Conservation (phyloP, 2,888 invertebrate genomes). For the Ypsolopha scabrella region DNA sequence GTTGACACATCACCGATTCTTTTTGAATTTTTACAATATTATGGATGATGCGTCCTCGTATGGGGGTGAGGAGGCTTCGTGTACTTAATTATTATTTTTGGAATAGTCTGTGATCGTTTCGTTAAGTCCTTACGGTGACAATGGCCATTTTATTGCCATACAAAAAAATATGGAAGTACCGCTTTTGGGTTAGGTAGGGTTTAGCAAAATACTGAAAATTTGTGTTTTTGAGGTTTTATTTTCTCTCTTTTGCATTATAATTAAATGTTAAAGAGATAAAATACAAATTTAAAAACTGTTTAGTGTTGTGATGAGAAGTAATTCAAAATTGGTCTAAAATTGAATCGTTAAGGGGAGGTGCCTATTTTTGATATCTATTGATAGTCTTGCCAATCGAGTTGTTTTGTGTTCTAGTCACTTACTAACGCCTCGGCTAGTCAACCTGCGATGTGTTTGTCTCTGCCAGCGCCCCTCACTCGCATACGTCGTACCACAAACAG, state of each 20-base stretch:
- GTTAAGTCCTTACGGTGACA: neutral
- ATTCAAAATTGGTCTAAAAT: too few species aligned
- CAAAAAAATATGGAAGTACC: too few species aligned
- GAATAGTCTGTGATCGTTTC: constrained; percentile 30
- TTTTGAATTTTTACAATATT: neutral
- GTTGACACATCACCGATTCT: neutral
- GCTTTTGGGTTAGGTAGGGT: too few species aligned
- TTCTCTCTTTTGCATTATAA: too few species aligned
- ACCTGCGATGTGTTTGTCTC: constrained; percentile 14
- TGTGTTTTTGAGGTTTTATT: too few species aligned
- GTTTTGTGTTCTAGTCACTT: constrained; percentile 65
- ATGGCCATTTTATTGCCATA: constrained; percentile 33
- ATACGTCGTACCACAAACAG: neutral
- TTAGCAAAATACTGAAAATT: too few species aligned
- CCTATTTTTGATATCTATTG: constrained; percentile 13
- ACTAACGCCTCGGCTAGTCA: constrained; percentile 64
- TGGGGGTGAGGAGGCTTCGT: constrained; percentile 8
- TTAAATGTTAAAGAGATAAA: too few species aligned
- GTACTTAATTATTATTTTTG: constrained; percentile 28
- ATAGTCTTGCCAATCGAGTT: constrained; percentile 55
- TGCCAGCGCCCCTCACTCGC: too few species aligned
- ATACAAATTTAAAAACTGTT: too few species aligned
- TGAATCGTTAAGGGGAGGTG: too few species aligned
- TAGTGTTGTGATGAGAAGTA: too few species aligned
- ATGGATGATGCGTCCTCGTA: constrained; percentile 7